A percentile compares a stretch with the other conserved stretches of the same genome.
These are phyloP conservation scores for Cydia pomonella DNA, from an alignment of 1,140 invertebrate species.

Conservation along the genomic window DNA sequence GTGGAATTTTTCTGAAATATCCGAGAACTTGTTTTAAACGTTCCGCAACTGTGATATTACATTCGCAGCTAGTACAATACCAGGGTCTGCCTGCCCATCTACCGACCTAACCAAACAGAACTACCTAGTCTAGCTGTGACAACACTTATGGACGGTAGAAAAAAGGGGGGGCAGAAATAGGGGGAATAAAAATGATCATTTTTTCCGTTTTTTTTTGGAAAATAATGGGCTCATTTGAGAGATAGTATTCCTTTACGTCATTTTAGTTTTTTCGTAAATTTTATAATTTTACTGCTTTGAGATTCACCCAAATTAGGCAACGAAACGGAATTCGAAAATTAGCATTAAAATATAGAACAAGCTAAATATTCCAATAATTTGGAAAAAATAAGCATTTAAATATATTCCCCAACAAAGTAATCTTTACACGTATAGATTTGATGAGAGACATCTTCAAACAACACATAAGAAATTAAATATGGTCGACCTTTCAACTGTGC, in stretches of 20 bases:
- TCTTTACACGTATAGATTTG: neutral
- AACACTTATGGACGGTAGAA: constrained; percentile 74
- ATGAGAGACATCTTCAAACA: constrained; percentile 7
- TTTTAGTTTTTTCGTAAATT: too few species aligned
- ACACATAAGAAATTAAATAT: constrained; percentile 21
- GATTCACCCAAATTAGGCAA: too few species aligned
- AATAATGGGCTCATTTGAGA: neutral
- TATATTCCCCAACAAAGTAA: neutral
- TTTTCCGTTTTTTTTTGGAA: constrained; percentile 1
- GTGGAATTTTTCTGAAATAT: too few species aligned
- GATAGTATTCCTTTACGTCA: too few species aligned
- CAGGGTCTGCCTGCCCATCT: neutral
- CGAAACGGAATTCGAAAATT: too few species aligned
- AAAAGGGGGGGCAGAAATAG: constrained; percentile 51
- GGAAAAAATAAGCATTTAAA: neutral
- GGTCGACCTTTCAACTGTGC: neutral
- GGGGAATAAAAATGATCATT: constrained; percentile 33
- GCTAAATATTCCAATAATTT: neutral
- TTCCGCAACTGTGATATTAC: constrained; percentile 34
- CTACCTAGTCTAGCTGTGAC: constrained; percentile 44
- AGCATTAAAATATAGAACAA: too few species aligned
- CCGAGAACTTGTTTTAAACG: too few species aligned
- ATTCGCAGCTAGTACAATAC: neutral
- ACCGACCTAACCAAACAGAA: constrained; percentile 40
- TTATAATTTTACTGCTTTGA: too few species aligned